These are phyloP conservation scores for Neomonachus schauinslandi DNA, from an alignment of 2,113 vertebrate species.

Conservation along the genomic window DNA sequence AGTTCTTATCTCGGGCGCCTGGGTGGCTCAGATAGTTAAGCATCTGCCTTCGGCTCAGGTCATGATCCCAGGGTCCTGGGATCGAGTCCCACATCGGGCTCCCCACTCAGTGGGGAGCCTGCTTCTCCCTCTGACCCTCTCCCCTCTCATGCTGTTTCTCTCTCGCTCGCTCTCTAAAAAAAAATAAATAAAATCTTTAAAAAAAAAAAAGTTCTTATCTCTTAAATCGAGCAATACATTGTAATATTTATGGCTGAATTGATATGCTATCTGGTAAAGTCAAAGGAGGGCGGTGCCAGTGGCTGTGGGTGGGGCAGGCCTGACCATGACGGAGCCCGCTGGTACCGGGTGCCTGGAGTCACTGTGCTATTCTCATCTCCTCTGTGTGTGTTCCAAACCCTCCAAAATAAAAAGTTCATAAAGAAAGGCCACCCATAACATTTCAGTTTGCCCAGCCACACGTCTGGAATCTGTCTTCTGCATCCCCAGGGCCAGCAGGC, in stretches of 20 bases:
- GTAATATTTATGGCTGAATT: not conserved
- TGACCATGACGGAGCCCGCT: not conserved
- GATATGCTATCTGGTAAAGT: not conserved
- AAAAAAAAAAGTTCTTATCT: not conserved
- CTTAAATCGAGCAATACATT: not conserved
- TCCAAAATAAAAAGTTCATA: not conserved
- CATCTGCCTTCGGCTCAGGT: no score
- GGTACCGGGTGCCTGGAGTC: not conserved
- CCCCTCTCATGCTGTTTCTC: no score
- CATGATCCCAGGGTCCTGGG: no score
- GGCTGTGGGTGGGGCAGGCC: no score
- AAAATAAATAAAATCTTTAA: no score
- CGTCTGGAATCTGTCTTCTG: not conserved
- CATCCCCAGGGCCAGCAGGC: fast-evolving
- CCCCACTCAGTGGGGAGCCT: no score
- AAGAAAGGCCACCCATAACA: not conserved
- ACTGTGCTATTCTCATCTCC: not conserved
- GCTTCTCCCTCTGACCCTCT: no score
- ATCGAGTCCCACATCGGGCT: no score
- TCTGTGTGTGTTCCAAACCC: not conserved
- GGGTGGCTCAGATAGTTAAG: no score
- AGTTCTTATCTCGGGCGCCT: not conserved
- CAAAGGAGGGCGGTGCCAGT: not conserved
- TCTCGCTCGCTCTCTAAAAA: no score
- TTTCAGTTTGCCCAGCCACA: not conserved